Percentiles rank a stretch among this genome's conserved stretches.
These are phyloP conservation scores for Nothocercus nigrocapillus DNA, from an alignment of 2,113 vertebrate genomes.

Conservation along the genomic window DNA sequence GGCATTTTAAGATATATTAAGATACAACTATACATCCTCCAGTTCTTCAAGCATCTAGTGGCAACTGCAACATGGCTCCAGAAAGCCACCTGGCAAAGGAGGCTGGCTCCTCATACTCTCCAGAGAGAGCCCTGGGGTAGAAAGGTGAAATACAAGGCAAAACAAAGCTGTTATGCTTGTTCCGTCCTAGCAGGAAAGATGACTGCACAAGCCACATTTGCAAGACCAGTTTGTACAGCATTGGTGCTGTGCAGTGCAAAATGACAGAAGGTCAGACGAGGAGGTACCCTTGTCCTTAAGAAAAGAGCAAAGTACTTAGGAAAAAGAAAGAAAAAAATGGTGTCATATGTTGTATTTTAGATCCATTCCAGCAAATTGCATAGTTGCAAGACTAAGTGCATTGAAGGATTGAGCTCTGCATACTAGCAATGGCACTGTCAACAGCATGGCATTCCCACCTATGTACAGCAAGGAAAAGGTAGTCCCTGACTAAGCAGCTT, in stretches of 20 bases:
- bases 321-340: neutral
- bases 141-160: neutral
- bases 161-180: neutral
- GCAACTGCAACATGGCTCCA: neutral
- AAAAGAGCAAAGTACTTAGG: neutral
- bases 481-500: neutral
- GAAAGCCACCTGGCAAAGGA: neutral
- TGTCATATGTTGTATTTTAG: slow-evolving; percentile 34
- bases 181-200: neutral
- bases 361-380: neutral
- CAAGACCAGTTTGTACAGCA: neutral
- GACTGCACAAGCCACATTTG: neutral
- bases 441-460: slow-evolving; percentile 45
- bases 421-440: neutral
- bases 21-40: neutral
- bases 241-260: neutral
- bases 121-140: neutral
- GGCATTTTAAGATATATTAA: neutral
- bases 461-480: slow-evolving; percentile 3
- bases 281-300: slow-evolving; percentile 6
- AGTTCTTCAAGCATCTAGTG: neutral
- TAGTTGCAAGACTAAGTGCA: slow-evolving; percentile 1
- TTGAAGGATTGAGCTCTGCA: neutral
- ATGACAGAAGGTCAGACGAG: slow-evolving; percentile 15
- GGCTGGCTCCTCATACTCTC: fast-evolving